Percentiles rank a stretch among this genome's conserved stretches.
Conservation (phyloP, 2,113 vertebrate genomes). For the Oryzias curvinotus region DNA sequence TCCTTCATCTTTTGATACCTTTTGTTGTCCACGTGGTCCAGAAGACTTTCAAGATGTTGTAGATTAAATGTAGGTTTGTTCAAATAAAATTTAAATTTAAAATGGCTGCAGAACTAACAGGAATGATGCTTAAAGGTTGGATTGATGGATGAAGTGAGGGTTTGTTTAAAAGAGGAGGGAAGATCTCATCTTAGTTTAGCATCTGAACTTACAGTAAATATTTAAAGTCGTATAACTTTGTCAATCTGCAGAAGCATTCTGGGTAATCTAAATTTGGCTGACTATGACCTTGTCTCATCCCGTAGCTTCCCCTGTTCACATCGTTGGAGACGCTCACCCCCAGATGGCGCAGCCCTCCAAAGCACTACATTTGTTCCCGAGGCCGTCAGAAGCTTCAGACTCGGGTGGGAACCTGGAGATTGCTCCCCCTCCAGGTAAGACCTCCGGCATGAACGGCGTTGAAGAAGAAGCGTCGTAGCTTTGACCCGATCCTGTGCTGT, state of each 20-base stretch:
- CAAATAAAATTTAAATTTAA: no score
- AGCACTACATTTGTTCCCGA: slow-evolving; percentile 69
- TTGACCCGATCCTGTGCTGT: not conserved
- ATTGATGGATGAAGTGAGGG: no score
- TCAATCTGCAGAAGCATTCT: not conserved
- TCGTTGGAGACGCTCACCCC: slow-evolving; percentile 65
- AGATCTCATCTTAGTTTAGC: no score
- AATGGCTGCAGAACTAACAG: no score
- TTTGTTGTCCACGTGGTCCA: no score
- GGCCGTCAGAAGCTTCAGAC: slow-evolving; percentile 38
- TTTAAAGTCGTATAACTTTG: no score
- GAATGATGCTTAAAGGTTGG: no score
- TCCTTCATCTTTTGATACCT: no score
- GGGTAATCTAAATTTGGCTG: not conserved
- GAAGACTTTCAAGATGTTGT: no score
- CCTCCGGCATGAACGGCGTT: not conserved
- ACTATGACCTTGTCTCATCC: not conserved
- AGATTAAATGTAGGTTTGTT: no score
- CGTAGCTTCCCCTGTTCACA: slow-evolving; percentile 80
- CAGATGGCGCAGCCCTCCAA: slow-evolving; percentile 68
- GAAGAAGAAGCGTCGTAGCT: not conserved
- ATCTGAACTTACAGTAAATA: no score
- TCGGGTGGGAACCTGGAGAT: slow-evolving; percentile 45
- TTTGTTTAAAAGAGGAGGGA: no score
- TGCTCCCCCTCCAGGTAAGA: slow-evolving; percentile 59